Conservation (phyloP, 2,797 vertebrate species). For the Taeniopygia guttata region DNA sequence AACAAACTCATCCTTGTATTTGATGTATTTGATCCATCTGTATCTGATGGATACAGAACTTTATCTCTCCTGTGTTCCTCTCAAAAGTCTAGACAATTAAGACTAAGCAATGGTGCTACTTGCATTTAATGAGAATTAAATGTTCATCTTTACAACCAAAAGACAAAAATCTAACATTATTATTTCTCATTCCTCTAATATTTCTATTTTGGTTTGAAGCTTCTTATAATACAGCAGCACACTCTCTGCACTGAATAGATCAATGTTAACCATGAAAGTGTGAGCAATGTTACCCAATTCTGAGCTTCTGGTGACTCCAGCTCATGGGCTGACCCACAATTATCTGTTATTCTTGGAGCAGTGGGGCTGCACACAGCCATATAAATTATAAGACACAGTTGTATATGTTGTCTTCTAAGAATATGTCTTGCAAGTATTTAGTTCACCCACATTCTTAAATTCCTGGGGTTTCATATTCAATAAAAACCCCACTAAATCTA, state of each 20-base stretch:
- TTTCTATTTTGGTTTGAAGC: constrained; percentile 20
- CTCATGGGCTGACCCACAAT: constrained; percentile 60
- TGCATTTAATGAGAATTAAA: neutral
- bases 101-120: neutral
- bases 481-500: neutral
- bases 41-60: neutral
- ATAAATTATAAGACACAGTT: constrained; percentile 71
- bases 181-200: neutral
- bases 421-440: constrained; percentile 42
- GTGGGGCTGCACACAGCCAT: neutral
- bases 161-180: neutral
- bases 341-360: constrained; percentile 71
- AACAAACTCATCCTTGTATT: neutral
- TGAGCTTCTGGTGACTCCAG: constrained; percentile 60
- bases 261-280: neutral
- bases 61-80: neutral
- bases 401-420: constrained; percentile 54
- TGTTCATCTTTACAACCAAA: neutral
- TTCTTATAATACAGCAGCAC: constrained; percentile 5
- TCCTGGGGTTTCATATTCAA: constrained; percentile 23
- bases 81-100: neutral
- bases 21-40: neutral
- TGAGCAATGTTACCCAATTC: constrained; percentile 24
- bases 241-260: neutral
- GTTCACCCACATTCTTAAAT: constrained; percentile 38